A percentile compares a stretch with the other conserved stretches of the same genome.
Conservation (phyloP, 2,888 invertebrate genomes). For the Ligdia adustata region DNA sequence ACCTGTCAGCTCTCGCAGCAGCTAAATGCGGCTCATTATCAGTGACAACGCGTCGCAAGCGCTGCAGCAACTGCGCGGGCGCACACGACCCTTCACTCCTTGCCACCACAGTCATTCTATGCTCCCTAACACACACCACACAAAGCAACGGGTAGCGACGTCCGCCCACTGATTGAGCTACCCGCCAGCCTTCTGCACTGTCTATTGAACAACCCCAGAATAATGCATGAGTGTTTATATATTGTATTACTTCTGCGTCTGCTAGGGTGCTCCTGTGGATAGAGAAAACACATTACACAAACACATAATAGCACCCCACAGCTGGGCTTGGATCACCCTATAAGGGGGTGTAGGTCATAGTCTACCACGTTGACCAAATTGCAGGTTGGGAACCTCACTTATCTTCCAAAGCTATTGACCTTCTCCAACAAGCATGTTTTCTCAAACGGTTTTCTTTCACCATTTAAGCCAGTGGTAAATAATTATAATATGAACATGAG, state of each 20-base stretch:
- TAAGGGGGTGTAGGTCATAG: no score
- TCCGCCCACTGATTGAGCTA: conserved; percentile 94
- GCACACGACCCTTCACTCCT: conserved; percentile 94
- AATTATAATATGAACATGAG: no score
- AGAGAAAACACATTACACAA: conserved; percentile 6
- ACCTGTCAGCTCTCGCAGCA: conserved; percentile 94
- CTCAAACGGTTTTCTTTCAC: no score
- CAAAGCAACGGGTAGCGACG: conserved; percentile 93
- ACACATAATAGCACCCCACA: no score
- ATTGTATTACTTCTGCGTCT: conserved; percentile 89
- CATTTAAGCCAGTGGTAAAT: no score
- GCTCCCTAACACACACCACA: conserved; percentile 94
- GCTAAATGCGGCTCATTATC: conserved; percentile 95
- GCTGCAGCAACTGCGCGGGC: conserved; percentile 87
- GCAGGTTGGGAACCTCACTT: no score
- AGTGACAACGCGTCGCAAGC: conserved; percentile 89
- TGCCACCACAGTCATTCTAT: conserved; percentile 96
- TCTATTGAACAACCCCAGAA: conserved; percentile 98
- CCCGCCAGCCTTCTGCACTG: conserved; percentile 95
- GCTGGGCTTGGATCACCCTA: no score
- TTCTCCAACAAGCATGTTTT: no score
- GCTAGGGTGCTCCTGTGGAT: conserved; percentile 86
- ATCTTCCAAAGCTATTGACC: no score
- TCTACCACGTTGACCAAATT: no score
- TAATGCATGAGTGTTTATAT: conserved; percentile 92